Evolutionary conservation across 2,113 vertebrate species (phyloP).

Genomic region (Catharus bicknelli): DNA sequence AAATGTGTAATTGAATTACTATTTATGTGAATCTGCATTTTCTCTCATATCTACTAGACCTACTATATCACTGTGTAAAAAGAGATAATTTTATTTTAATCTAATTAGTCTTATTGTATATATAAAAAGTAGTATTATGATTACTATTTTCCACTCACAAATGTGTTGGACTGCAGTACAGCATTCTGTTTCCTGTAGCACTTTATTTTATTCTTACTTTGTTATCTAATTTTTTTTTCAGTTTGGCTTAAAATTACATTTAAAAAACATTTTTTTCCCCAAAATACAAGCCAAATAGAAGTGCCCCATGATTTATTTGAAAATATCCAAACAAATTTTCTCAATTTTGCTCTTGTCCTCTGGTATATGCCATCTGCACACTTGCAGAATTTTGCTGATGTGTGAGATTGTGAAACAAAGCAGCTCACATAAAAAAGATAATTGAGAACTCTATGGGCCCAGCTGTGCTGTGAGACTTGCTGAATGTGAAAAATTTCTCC

Average conservation of each 20-base stretch:
- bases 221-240: background rate
- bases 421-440: slow-evolving; percentile 39
- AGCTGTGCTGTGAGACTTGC: slow-evolving; percentile 50
- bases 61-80: background rate
- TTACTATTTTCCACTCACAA: background rate
- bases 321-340: background rate
- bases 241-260: background rate
- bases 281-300: background rate
- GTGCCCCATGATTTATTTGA: background rate
- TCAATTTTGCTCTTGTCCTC: slow-evolving; percentile 4
- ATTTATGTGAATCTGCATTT: background rate
- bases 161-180: background rate
- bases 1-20: background rate
- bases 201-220: background rate
- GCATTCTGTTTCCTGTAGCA: background rate
- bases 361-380: slow-evolving; percentile 28
- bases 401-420: slow-evolving; percentile 13
- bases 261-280: background rate
- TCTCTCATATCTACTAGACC: background rate
- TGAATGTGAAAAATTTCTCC: slow-evolving; percentile 6
- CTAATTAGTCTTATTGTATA: background rate
- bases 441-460: slow-evolving; percentile 13
- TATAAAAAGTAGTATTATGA: background rate
- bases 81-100: background rate
- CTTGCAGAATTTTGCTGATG: slow-evolving; percentile 46